phyloP scores from a whole-genome alignment of 2,888 invertebrate species.

The Galeopsomyia nigrocyanea region DNA sequence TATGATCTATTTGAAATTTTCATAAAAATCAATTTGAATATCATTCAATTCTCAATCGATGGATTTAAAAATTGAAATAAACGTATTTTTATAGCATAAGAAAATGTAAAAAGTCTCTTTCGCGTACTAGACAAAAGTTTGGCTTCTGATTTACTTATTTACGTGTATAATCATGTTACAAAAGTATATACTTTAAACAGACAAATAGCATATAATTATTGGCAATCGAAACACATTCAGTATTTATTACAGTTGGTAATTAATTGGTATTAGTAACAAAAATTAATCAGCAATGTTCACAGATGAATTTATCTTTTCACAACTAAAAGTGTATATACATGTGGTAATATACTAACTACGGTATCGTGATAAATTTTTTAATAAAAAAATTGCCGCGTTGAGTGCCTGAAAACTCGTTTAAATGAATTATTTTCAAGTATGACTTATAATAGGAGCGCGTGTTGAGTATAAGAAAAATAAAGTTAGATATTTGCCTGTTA shows the following conservation, averaged over 20 bases:
- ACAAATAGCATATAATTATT: slow-evolving; percentile 29
- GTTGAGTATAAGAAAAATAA: slow-evolving; percentile 52
- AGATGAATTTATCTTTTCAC: slow-evolving; percentile 8
- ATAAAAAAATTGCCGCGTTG: slow-evolving; percentile 53
- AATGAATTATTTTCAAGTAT: slow-evolving; percentile 43
- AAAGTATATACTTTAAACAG: slow-evolving; percentile 11
- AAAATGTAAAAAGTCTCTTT: background rate
- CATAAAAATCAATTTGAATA: slow-evolving; percentile 28
- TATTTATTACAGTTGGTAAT: slow-evolving; percentile 55
- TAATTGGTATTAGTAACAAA: slow-evolving; percentile 56
- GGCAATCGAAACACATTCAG: slow-evolving; percentile 52
- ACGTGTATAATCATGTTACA: too few species aligned
- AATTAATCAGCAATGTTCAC: slow-evolving; percentile 31
- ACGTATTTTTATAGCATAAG: slow-evolving; percentile 12
- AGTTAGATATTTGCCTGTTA: slow-evolving; percentile 63
- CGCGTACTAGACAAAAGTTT: slow-evolving; percentile 6
- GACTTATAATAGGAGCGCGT: slow-evolving; percentile 47
- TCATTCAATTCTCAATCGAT: background rate
- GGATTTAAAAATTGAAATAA: slow-evolving; percentile 7
- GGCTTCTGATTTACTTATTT: too few species aligned
- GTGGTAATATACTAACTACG: slow-evolving; percentile 30
- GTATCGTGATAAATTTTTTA: slow-evolving; percentile 41
- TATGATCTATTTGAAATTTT: slow-evolving; percentile 11
- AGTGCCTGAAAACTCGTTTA: slow-evolving; percentile 50
- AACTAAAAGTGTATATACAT: slow-evolving; percentile 29